Evolutionary conservation across 2,113 vertebrate genomes (phyloP).

Genomic region (Passer montanus): DNA sequence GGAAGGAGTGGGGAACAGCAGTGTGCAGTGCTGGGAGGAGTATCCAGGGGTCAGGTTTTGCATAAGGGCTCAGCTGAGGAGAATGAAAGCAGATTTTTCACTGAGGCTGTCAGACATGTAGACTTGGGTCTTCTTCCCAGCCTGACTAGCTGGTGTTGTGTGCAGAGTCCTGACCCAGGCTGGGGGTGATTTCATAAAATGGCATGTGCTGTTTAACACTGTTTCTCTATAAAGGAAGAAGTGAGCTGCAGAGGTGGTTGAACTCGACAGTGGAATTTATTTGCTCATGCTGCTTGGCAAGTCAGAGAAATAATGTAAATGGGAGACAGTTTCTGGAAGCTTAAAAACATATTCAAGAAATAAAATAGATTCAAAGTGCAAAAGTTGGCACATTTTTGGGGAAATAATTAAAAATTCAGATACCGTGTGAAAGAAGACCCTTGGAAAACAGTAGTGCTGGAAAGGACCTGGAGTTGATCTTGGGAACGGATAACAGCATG

Average conservation of each 20-base stretch:
- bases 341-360: background rate
- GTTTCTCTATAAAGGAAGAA: background rate
- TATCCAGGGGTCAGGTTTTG: background rate
- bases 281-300: background rate
- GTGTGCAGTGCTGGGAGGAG: background rate
- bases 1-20: background rate
- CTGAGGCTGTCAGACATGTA: background rate
- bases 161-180: background rate
- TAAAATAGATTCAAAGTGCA: background rate
- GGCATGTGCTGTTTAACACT: background rate
- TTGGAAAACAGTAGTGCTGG: background rate
- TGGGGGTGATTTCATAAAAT: background rate
- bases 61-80: background rate
- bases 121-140: background rate
- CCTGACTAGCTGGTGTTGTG: background rate
- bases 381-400: background rate
- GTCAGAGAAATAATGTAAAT: background rate
- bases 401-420: background rate
- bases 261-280: background rate
- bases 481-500: background rate
- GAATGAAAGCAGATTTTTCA: background rate
- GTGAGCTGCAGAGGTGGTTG: background rate
- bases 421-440: background rate
- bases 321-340: background rate
- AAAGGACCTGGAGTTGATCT: background rate